These are phyloP conservation scores for Paradoxurus hermaphroditus DNA, from an alignment of 2,113 vertebrate genomes.

Conservation along the genomic window DNA sequence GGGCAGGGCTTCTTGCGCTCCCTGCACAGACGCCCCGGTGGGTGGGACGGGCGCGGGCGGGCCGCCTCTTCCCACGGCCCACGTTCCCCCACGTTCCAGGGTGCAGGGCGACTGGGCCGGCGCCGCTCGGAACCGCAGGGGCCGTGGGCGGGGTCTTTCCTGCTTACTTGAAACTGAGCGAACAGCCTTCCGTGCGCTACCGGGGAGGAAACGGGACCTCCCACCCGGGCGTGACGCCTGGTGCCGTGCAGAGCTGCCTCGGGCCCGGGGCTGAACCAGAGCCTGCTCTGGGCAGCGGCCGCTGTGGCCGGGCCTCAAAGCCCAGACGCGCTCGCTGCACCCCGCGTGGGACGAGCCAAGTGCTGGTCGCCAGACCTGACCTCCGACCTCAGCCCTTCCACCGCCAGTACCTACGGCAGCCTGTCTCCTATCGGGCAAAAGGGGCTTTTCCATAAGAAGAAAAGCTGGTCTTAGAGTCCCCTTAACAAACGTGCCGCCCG, in stretches of 20 bases:
- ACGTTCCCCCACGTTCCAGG: constrained; percentile 71
- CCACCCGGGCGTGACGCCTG: not conserved
- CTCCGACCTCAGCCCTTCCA: not conserved
- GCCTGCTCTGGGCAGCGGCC: not conserved
- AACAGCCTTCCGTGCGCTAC: constrained; percentile 67
- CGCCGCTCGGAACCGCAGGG: constrained; percentile 77
- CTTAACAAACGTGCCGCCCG: not conserved
- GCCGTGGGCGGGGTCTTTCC: constrained; percentile 78
- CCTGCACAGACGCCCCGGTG: constrained; percentile 81
- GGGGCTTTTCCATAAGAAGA: not conserved
- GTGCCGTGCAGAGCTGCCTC: rapidly evolving
- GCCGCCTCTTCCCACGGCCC: constrained; percentile 71
- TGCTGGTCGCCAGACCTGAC: not conserved
- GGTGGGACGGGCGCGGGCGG: constrained; percentile 71
- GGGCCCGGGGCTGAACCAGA: not conserved
- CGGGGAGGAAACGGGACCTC: constrained; percentile 31
- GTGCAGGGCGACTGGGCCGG: constrained; percentile 80
- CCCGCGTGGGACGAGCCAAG: not conserved
- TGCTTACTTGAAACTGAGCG: constrained; percentile 77
- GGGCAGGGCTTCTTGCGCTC: constrained; percentile 70
- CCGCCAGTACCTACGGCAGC: not conserved
- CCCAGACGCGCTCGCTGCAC: not conserved
- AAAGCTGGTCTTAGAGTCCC: too few relatives aligned
- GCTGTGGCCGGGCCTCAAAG: not conserved
- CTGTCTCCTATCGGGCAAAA: not conserved